Evolutionary conservation across 2,797 vertebrate genomes (phyloP).

Genomic region (Enoplosus armatus): DNA sequence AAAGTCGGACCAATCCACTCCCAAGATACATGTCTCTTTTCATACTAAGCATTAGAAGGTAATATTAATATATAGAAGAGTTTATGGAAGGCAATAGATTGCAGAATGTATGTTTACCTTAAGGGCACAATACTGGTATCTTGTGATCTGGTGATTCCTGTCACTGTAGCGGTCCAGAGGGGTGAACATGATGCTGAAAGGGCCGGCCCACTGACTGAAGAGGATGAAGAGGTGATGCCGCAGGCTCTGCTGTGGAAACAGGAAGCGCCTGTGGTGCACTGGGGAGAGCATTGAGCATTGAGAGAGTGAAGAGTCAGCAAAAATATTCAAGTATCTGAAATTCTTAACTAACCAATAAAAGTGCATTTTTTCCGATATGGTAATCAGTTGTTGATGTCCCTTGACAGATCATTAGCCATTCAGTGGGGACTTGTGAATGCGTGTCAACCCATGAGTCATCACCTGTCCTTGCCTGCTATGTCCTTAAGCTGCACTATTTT

Average conservation of each 20-base stretch:
- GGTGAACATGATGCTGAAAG: slow-evolving; percentile 99
- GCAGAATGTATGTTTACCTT: slow-evolving; percentile 86
- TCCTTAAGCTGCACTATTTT: slow-evolving; percentile 68
- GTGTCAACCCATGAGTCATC: slow-evolving; percentile 64
- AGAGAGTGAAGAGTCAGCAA: slow-evolving; percentile 25
- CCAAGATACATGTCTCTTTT: background rate
- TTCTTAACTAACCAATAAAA: slow-evolving; percentile 21
- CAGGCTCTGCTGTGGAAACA: slow-evolving; percentile 98
- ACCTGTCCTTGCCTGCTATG: slow-evolving; percentile 41
- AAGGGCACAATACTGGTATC: slow-evolving; percentile 97
- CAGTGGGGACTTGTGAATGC: slow-evolving; percentile 41
- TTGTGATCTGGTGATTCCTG: slow-evolving; percentile 97
- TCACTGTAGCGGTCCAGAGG: slow-evolving; percentile 97
- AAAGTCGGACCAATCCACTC: background rate
- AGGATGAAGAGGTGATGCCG: slow-evolving; percentile 98
- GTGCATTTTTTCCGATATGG: slow-evolving; percentile 29
- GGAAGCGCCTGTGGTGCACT: slow-evolving; percentile 98
- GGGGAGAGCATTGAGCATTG: slow-evolving; percentile 22
- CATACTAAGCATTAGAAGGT: background rate
- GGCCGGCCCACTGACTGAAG: slow-evolving; percentile 98
- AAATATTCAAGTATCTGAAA: slow-evolving; percentile 35
- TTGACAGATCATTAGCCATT: slow-evolving; percentile 48
- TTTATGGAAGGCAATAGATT: background rate
- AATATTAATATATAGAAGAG: background rate
- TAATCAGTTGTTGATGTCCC: slow-evolving; percentile 29